These are phyloP conservation scores for Pampusana beccarii DNA, from an alignment of 2,113 vertebrate genomes.

Conservation along the genomic window DNA sequence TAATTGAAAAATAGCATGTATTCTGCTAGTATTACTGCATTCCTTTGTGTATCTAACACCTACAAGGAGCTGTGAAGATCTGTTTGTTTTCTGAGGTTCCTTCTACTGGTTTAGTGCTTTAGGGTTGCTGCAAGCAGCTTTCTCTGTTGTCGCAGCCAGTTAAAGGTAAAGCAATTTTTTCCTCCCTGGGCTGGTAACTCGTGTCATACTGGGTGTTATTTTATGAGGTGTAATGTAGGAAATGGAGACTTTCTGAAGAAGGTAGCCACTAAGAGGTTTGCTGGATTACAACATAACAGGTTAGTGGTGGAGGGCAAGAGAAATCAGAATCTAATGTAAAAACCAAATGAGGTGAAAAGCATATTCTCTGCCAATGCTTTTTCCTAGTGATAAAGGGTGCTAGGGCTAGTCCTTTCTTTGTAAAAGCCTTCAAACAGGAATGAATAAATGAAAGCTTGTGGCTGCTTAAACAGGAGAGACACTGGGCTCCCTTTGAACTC, in stretches of 20 bases:
- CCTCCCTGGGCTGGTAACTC: neutral
- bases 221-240: neutral
- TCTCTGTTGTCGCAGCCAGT: neutral
- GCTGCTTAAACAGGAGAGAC: neutral
- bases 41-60: neutral
- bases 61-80: neutral
- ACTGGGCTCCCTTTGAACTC: neutral
- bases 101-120: neutral
- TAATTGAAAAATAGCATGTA: neutral
- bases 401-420: neutral
- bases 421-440: neutral
- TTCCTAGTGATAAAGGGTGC: neutral
- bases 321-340: neutral
- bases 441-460: neutral
- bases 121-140: constrained; percentile 7
- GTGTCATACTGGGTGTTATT: neutral
- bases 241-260: neutral
- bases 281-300: neutral
- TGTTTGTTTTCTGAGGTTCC: neutral
- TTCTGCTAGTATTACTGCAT: neutral
- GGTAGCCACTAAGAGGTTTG: neutral
- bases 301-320: neutral
- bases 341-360: neutral
- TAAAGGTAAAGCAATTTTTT: neutral
- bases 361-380: neutral